These are phyloP conservation scores for Zaprionus vittiger DNA, from an alignment of 1,140 invertebrate species.

Conservation along the genomic window DNA sequence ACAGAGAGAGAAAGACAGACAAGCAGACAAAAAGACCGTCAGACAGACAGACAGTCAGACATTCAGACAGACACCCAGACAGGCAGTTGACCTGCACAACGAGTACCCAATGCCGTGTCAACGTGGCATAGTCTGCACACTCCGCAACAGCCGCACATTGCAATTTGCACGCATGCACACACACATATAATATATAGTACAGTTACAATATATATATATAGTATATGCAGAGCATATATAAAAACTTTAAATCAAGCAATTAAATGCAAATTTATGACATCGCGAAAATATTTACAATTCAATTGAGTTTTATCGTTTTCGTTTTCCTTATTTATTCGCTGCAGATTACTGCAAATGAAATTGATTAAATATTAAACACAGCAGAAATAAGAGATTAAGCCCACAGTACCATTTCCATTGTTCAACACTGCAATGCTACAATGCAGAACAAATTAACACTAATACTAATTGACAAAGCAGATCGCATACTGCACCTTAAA, in stretches of 20 bases:
- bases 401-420: background rate
- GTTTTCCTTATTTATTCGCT: slow-evolving; percentile 1
- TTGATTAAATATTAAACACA: slow-evolving; percentile 13
- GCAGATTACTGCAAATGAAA: slow-evolving; percentile 23
- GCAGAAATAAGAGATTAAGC: background rate
- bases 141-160: background rate
- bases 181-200: background rate
- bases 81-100: background rate
- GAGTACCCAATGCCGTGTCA: background rate
- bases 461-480: background rate
- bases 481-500: background rate
- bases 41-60: background rate
- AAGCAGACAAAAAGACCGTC: background rate
- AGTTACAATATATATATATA: background rate
- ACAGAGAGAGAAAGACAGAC: background rate
- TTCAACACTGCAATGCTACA: background rate
- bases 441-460: background rate
- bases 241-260: slow-evolving; percentile 39
- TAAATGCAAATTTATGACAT: slow-evolving; percentile 36
- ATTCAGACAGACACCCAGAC: background rate
- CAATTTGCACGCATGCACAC: background rate
- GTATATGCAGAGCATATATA: background rate
- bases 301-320: slow-evolving; percentile 10
- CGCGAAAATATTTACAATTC: slow-evolving; percentile 14
- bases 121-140: background rate